Evolutionary conservation across 2,797 vertebrate species (phyloP).

Genomic region (Bovichtus variegatus): DNA sequence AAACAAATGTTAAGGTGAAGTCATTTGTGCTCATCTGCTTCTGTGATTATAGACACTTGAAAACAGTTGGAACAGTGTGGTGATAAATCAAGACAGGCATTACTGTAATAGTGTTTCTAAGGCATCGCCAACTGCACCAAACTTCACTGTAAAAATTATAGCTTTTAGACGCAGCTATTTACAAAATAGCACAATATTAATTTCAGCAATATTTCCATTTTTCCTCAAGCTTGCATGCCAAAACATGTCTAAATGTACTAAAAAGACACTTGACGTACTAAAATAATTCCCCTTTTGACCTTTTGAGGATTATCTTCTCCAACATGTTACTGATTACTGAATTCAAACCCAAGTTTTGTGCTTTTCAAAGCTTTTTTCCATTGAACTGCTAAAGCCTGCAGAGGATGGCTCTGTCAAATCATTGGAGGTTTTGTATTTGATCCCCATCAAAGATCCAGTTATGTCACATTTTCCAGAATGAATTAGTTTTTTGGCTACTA

Average conservation of each 20-base stretch:
- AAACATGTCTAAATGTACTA: no score
- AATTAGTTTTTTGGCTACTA: neutral
- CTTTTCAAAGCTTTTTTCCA: neutral
- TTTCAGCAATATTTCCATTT: neutral
- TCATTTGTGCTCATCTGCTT: constrained; percentile 22
- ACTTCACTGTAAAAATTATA: neutral
- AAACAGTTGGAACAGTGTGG: constrained; percentile 1
- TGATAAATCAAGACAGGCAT: constrained; percentile 16
- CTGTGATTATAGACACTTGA: constrained; percentile 12
- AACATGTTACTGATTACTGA: no score
- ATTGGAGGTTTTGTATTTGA: neutral
- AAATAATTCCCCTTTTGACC: neutral
- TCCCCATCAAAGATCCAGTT: neutral
- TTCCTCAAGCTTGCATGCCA: neutral
- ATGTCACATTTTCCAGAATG: neutral
- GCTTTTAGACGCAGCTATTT: neutral
- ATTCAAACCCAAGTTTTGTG: neutral
- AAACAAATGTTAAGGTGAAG: constrained; percentile 7
- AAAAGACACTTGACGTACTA: no score
- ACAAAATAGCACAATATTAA: neutral
- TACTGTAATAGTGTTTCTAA: neutral
- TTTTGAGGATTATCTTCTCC: neutral
- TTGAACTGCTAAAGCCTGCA: neutral
- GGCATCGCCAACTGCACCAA: neutral
- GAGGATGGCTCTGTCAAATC: neutral